Evolutionary conservation across 2,888 invertebrate species (phyloP).

Genomic region (Eupithecia insigniata): DNA sequence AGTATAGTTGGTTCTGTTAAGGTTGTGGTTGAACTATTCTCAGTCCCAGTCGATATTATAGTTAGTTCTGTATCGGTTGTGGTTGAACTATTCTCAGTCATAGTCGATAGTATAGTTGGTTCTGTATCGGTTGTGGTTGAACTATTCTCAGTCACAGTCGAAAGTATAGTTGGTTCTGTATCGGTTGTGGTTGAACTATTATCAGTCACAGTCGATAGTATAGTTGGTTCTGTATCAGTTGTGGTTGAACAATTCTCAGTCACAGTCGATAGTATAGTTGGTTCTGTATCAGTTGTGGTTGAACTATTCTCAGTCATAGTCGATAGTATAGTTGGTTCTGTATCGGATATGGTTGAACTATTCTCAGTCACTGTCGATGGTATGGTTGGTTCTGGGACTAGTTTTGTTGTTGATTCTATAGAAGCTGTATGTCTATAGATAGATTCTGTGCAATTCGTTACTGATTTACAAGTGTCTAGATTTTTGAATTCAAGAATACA

Average conservation of each 20-base stretch:
- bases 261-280: background rate
- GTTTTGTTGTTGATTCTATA: background rate
- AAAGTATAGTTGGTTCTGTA: background rate
- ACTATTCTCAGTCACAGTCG: background rate
- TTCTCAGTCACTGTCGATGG: background rate
- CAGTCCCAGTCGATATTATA: background rate
- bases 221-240: background rate
- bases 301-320: background rate
- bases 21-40: background rate
- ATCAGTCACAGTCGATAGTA: background rate
- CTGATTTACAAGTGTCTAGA: slow-evolving; percentile 1
- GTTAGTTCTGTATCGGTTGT: background rate
- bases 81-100: background rate
- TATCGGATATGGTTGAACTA: no score
- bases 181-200: background rate
- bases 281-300: background rate
- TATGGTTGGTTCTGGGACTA: background rate
- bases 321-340: background rate
- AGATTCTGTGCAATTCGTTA: background rate
- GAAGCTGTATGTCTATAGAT: background rate
- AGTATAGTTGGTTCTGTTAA: background rate
- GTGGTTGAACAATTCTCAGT: no score
- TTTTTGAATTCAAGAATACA: slow-evolving; percentile 29
- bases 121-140: background rate
- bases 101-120: background rate